Percentiles rank a stretch among this genome's conserved stretches.
These are phyloP conservation scores for Oncorhynchus gorbuscha DNA, from an alignment of 2,113 vertebrate species.

Conservation along the genomic window DNA sequence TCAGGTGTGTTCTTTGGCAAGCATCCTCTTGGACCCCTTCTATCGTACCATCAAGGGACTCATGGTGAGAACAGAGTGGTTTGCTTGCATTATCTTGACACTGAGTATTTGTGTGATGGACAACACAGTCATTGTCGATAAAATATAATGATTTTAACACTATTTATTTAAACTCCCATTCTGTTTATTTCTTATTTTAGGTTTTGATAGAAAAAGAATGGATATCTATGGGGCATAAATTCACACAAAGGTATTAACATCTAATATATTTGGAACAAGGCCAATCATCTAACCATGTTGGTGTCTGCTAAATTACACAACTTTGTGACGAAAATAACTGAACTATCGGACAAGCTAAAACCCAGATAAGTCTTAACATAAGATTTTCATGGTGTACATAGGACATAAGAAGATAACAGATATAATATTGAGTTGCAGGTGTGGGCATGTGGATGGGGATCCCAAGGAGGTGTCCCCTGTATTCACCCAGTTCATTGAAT, in stretches of 20 bases:
- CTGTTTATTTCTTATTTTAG: slow-evolving; percentile 44
- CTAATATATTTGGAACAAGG: neutral
- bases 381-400: too few species aligned
- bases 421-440: slow-evolving; percentile 44
- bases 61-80: slow-evolving; percentile 71
- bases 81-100: too few species aligned
- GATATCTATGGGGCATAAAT: slow-evolving; percentile 81
- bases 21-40: slow-evolving; percentile 78
- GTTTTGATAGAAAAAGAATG: slow-evolving; percentile 80
- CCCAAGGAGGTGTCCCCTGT: slow-evolving; percentile 81
- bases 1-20: slow-evolving; percentile 80
- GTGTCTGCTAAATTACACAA: too few species aligned
- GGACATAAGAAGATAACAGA: too few species aligned
- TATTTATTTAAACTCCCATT: slow-evolving; percentile 8
- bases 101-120: too few species aligned
- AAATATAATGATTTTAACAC: neutral
- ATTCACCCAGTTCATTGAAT: slow-evolving; percentile 83
- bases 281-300: too few species aligned
- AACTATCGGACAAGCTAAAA: too few species aligned
- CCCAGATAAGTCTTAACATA: too few species aligned
- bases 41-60: slow-evolving; percentile 81
- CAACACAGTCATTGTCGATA: neutral
- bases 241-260: slow-evolving; percentile 74
- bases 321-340: too few species aligned
- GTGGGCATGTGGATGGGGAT: slow-evolving; percentile 78